Evolutionary conservation across 1,140 invertebrate species (phyloP).

Genomic region (Propsilocerus akamusi): DNA sequence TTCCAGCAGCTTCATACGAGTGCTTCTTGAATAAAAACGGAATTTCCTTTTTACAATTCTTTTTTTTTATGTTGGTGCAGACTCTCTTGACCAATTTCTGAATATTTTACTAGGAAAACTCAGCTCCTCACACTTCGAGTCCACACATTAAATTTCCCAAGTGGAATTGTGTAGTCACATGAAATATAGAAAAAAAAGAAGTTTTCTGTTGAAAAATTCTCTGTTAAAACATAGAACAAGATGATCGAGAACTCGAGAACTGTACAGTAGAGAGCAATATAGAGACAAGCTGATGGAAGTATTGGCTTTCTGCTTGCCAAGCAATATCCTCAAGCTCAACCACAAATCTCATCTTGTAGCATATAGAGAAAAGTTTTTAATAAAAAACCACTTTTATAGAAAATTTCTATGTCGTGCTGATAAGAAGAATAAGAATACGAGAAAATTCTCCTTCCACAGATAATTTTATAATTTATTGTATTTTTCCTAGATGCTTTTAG

Average conservation of each 20-base stretch:
- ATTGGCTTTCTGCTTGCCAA: no score
- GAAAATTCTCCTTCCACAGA: background rate
- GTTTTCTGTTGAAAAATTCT: background rate
- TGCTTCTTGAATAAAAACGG: no score
- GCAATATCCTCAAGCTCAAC: no score
- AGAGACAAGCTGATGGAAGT: background rate
- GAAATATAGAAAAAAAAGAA: background rate
- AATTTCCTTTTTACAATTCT: background rate
- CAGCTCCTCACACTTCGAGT: background rate
- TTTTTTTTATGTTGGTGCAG: background rate
- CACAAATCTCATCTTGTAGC: no score
- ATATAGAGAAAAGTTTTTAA: no score
- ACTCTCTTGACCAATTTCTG: background rate
- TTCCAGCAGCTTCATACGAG: no score
- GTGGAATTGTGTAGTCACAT: background rate
- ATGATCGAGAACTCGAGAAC: background rate
- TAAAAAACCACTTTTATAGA: no score
- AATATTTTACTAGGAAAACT: constrained; percentile 3
- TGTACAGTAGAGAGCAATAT: no score
- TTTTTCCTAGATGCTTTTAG: no score
- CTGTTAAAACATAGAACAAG: background rate
- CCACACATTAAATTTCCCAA: background rate
- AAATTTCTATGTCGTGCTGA: background rate
- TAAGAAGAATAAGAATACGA: background rate
- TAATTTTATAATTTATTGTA: constrained; percentile 3